Percentiles rank a stretch among this genome's conserved stretches.
Evolutionary conservation across 2,797 vertebrate genomes (phyloP).

Genomic region (Chrysocyon brachyurus): DNA sequence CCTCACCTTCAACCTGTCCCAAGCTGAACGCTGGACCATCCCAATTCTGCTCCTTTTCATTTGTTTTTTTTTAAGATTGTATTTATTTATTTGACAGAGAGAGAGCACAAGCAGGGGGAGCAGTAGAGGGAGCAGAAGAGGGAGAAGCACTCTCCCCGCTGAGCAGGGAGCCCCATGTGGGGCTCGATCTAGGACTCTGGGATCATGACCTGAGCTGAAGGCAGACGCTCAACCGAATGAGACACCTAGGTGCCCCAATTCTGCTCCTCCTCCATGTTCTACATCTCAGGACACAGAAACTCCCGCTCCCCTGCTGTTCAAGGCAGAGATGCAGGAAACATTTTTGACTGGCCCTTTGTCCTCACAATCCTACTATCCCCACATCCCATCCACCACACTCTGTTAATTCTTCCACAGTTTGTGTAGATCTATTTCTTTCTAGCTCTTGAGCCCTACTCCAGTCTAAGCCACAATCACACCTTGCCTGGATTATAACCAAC

Average conservation of each 20-base stretch:
- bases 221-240: no score
- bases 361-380: background rate
- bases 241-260: background rate
- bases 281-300: background rate
- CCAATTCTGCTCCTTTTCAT: background rate
- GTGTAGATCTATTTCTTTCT: background rate
- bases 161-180: no score
- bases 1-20: background rate
- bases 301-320: background rate
- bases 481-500: background rate
- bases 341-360: background rate
- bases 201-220: no score
- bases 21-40: background rate
- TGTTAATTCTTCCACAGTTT: background rate
- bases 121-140: no score
- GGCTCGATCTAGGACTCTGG: no score
- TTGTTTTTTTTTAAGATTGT: no score
- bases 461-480: background rate
- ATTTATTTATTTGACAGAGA: no score
- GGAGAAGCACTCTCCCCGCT: no score
- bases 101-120: no score
- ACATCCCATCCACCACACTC: background rate
- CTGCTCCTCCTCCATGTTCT: background rate
- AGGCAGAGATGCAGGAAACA: background rate
- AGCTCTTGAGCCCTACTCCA: no score